Evolutionary conservation across 2,888 invertebrate species (phyloP).

Genomic region (Rhagium mordax): DNA sequence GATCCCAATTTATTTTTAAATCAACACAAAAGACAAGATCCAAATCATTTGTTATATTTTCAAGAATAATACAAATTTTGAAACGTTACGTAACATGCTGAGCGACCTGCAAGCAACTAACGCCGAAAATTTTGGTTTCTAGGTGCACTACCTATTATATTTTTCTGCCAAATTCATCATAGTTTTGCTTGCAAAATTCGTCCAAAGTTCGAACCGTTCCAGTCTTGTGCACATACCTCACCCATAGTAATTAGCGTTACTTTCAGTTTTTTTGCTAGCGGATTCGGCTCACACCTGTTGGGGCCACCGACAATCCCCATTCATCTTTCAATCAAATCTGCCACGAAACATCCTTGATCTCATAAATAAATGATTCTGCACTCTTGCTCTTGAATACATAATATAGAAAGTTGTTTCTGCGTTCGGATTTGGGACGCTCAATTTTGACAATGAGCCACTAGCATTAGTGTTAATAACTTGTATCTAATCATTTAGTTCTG

Average conservation of each 20-base stretch:
- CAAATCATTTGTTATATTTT: no score
- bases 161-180: no score
- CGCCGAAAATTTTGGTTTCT: no score
- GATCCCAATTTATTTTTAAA: no score
- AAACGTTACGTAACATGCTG: no score
- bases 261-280: background rate
- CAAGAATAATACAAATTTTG: no score
- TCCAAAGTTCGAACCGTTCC: background rate
- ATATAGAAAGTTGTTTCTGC: background rate
- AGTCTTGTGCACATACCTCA: background rate
- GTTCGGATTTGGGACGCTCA: background rate
- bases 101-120: no score
- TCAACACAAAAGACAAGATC: no score
- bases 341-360: background rate
- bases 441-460: background rate
- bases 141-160: no score
- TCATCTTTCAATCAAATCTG: background rate
- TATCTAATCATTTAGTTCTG: background rate
- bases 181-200: no score
- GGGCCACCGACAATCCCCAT: background rate
- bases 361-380: background rate
- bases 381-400: background rate
- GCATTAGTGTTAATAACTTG: background rate
- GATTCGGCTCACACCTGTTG: background rate
- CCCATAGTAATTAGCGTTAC: background rate